Percentiles rank a stretch among this genome's conserved stretches.
phyloP scores from a whole-genome alignment of 2,888 invertebrate species.

The Xanthorhoe spadicearia region DNA sequence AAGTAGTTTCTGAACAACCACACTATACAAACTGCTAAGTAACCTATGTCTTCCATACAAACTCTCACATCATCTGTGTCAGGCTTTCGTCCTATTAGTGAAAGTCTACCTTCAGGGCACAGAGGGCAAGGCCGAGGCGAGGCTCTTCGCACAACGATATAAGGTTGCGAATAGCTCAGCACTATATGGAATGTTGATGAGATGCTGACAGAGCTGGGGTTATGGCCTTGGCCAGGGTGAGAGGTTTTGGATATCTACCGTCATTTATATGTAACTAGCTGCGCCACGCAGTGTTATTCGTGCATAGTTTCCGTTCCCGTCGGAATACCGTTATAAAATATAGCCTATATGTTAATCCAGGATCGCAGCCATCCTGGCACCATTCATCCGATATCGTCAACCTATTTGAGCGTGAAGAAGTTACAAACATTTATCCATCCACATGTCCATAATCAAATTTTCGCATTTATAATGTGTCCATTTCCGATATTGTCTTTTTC shows the following conservation, averaged over 20 bases:
- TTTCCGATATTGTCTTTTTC: too few relatives aligned
- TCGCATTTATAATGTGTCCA: too few relatives aligned
- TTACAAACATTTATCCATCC: too few relatives aligned
- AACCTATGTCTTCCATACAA: neutral
- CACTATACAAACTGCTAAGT: constrained; percentile 2
- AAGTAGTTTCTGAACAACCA: neutral
- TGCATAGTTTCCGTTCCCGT: too few relatives aligned
- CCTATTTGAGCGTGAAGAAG: too few relatives aligned
- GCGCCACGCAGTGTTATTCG: too few relatives aligned
- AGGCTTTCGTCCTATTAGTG: constrained; percentile 42
- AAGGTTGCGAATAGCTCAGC: constrained; percentile 22
- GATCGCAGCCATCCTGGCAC: too few relatives aligned
- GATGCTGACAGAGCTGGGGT: constrained; percentile 18
- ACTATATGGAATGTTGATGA: constrained; percentile 14
- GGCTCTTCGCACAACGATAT: constrained; percentile 12
- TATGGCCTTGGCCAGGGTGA: constrained; percentile 19
- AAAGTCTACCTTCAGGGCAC: constrained; percentile 44
- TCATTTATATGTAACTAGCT: neutral
- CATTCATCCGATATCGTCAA: too few relatives aligned
- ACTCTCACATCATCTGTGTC: constrained; percentile 14
- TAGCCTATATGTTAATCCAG: too few relatives aligned
- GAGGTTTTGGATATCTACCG: neutral
- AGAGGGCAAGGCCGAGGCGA: constrained; percentile 39
- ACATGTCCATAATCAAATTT: too few relatives aligned
- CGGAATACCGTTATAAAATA: too few relatives aligned